Evolutionary conservation across 1,140 invertebrate species (phyloP).

Genomic region (Liolophura sinensis): DNA sequence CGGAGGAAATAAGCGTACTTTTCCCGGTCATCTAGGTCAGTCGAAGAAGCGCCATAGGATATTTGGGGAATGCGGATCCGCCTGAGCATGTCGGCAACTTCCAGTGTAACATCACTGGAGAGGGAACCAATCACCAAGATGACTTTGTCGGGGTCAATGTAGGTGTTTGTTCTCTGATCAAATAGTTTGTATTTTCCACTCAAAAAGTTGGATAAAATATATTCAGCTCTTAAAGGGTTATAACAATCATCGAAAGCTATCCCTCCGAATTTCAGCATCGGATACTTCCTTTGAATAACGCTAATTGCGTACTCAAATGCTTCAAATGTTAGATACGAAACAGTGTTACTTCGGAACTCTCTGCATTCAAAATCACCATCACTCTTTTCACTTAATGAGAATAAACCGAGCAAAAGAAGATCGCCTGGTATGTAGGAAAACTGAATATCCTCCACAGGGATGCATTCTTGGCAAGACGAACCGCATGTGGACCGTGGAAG

Average conservation of each 20-base stretch:
- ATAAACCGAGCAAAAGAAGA: too few relatives aligned
- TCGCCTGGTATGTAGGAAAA: too few relatives aligned
- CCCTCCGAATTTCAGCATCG: constrained; percentile 34
- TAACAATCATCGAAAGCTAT: constrained; percentile 51
- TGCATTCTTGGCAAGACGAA: too few relatives aligned
- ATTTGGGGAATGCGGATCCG: constrained; percentile 65
- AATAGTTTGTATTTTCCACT: constrained; percentile 12
- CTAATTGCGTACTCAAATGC: too few relatives aligned
- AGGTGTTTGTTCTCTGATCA: too few relatives aligned
- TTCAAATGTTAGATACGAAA: too few relatives aligned
- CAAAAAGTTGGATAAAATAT: constrained; percentile 32
- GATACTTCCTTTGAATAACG: too few relatives aligned
- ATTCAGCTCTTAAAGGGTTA: constrained; percentile 29
- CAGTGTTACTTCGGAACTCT: too few relatives aligned
- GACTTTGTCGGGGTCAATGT: constrained; percentile 27
- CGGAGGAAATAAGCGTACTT: constrained; percentile 49
- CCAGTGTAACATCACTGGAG: constrained; percentile 40
- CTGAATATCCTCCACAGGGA: too few relatives aligned
- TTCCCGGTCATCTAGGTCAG: constrained; percentile 44
- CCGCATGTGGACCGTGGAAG: too few relatives aligned
- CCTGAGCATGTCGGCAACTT: constrained; percentile 29
- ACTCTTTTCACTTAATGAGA: too few relatives aligned
- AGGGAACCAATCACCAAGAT: constrained; percentile 39
- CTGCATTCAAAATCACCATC: too few relatives aligned
- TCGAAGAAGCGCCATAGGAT: constrained; percentile 41